A percentile compares a stretch with the other conserved stretches of the same genome.
Evolutionary conservation across 2,113 vertebrate species (phyloP).

Genomic region (Ellobius talpinus): DNA sequence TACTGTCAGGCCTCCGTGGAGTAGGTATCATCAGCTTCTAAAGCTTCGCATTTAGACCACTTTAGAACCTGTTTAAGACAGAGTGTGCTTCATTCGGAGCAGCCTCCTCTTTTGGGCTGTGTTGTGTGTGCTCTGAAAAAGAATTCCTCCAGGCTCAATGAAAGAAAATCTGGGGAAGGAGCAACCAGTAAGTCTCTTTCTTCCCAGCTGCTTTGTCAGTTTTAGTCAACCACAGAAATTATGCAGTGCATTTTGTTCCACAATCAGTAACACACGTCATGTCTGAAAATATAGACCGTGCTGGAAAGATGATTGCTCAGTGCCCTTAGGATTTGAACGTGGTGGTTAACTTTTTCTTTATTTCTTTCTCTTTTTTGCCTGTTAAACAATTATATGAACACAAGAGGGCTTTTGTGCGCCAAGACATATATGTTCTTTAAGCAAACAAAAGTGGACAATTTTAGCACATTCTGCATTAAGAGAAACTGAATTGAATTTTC

Average conservation of each 20-base stretch:
- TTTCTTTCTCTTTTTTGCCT: background rate
- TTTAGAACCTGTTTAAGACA: conserved; percentile 66
- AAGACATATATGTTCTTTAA: conserved; percentile 68
- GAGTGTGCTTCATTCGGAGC: conserved; percentile 69
- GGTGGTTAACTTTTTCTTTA: conserved; percentile 59
- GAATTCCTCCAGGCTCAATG: conserved; percentile 61
- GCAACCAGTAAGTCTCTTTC: background rate
- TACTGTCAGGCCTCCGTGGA: conserved; percentile 64
- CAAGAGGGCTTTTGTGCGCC: conserved; percentile 76
- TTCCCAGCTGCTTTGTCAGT: conserved; percentile 62
- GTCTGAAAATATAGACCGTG: conserved; percentile 78
- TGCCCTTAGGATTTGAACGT: conserved; percentile 70
- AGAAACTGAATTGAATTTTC: conserved; percentile 80
- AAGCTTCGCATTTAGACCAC: conserved; percentile 54
- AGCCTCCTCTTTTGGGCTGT: background rate
- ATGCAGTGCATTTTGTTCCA: conserved; percentile 69
- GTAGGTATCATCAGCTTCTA: conserved; percentile 52
- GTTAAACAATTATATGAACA: conserved; percentile 59
- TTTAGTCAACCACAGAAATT: conserved; percentile 76
- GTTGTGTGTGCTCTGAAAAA: conserved; percentile 64
- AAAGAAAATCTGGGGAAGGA: conserved; percentile 72
- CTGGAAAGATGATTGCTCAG: conserved; percentile 72
- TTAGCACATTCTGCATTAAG: conserved; percentile 76
- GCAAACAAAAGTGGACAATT: conserved; percentile 80
- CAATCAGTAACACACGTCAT: conserved; percentile 70